Conservation (phyloP, 2,888 invertebrate genomes). For the Drosophila robusta region DNA sequence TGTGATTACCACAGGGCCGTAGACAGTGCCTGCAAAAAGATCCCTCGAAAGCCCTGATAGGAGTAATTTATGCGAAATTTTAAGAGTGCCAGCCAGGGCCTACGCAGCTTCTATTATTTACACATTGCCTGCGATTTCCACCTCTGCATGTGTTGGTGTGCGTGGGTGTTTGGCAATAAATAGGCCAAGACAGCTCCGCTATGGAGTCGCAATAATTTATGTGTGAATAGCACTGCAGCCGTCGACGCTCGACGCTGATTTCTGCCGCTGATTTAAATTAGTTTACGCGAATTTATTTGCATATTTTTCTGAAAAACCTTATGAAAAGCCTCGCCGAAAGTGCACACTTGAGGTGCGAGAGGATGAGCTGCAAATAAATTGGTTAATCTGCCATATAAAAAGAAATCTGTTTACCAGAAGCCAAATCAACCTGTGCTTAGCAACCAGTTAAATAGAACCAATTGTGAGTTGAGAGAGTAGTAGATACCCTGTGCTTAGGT, state of each 20-base stretch:
- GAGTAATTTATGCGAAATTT: constrained; percentile 75
- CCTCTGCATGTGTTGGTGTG: not conserved
- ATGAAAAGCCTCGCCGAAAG: constrained; percentile 45
- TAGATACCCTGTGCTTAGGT: not conserved
- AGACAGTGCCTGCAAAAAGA: constrained; percentile 21
- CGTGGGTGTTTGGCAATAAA: constrained; percentile 36
- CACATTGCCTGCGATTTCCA: constrained; percentile 22
- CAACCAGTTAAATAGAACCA: constrained; percentile 43
- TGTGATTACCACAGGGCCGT: constrained; percentile 60
- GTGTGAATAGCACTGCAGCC: constrained; percentile 58
- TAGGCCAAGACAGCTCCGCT: constrained; percentile 23
- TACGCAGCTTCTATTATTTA: constrained; percentile 61
- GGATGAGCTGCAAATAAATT: constrained; percentile 48
- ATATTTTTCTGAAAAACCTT: constrained; percentile 26
- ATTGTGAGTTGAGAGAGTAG: too few relatives aligned
- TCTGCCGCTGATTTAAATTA: constrained; percentile 67
- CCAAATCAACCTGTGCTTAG: constrained; percentile 22
- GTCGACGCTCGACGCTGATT: constrained; percentile 52
- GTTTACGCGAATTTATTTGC: constrained; percentile 62
- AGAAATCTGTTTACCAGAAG: constrained; percentile 42
- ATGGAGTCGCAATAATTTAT: constrained; percentile 37
- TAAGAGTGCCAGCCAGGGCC: constrained; percentile 57
- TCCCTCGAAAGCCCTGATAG: constrained; percentile 25
- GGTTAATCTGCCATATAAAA: constrained; percentile 36
- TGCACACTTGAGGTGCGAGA: constrained; percentile 38